These are phyloP conservation scores for Trogon melanurus DNA, from an alignment of 2,113 vertebrate species.

Conservation along the genomic window DNA sequence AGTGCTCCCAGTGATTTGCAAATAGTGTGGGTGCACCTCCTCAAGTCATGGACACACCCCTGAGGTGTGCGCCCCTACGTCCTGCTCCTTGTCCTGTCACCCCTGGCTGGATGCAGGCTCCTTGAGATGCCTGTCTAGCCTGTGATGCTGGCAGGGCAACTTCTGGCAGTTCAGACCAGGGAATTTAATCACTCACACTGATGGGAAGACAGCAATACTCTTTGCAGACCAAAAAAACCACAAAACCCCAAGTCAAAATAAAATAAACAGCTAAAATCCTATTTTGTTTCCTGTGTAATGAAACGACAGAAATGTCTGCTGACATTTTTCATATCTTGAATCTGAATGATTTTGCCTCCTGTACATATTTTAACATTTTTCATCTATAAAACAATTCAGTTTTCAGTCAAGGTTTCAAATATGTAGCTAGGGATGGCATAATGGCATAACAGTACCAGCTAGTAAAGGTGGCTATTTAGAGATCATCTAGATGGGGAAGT, in stretches of 20 bases:
- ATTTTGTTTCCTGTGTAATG: neutral
- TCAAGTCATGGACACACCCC: fast-evolving
- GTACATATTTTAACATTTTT: neutral
- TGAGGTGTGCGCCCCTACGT: fast-evolving
- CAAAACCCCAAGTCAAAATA: neutral
- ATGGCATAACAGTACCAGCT: neutral
- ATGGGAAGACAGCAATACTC: neutral
- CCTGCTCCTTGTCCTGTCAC: neutral
- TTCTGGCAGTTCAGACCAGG: neutral
- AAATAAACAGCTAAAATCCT: neutral
- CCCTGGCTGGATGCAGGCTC: neutral
- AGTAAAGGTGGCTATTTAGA: neutral
- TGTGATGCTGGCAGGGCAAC: neutral
- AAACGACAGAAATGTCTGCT: neutral
- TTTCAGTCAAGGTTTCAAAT: neutral
- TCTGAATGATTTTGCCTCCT: neutral
- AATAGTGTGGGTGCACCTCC: neutral
- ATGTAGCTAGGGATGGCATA: neutral
- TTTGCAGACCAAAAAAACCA: neutral
- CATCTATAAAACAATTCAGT: neutral
- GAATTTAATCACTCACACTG: neutral
- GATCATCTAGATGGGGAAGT: neutral
- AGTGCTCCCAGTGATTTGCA: fast-evolving
- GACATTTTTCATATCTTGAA: neutral
- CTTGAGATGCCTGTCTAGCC: fast-evolving